Base-by-base conservation (phyloP, 2,113 vertebrate species). In the Aegithalos caudatus region DNA sequence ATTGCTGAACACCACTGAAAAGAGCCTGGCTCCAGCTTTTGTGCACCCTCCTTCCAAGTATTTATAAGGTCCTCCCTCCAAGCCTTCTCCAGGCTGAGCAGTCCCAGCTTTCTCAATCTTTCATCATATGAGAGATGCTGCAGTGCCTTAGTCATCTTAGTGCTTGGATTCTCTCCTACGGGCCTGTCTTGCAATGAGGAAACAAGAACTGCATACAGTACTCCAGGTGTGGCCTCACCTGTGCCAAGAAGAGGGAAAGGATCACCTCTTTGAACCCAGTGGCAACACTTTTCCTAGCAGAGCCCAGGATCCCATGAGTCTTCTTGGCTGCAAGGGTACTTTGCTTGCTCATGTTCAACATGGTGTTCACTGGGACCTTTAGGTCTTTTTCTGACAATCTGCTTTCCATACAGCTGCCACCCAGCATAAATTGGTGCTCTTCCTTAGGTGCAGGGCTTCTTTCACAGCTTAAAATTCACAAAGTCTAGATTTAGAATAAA, bases 321-420 rank as follows among this genome's bases (percentile, higher is more conserved):
- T 20, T 51, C 47, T 50, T 38, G 23, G 38, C 27, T 40, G 10
- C 47, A 37, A 33, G 11, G 37, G 5, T 16, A 37, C 31, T 50
- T 54, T 47, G 7, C 16, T 48, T 24, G 5, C 31, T 58, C 3
- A 10, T 7, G 2, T 77, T 64, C 20, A 38, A 2, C 1, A 1
- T 23, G 14, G 6, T 25, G 27, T 19, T 42, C 25, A 37, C 17
- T 37, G 42, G 18, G 25, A 71, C 13, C 4, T 23, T 4, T 4
- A 31, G 14, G 33, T 31, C 24, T 33, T 88, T 72, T 88, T 61
- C 33, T 79, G 53, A 20, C 17, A 16, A 72, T 40, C 14, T 79
- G 6, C 20, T 50, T 62, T 80, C 42, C 33, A 45, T 9, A 15
- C 7, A 35, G 21, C 22, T 51, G 28, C 5, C 14, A 25, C 9